Conservation (phyloP, 2,113 vertebrate species). For the Anhinga rufa region DNA sequence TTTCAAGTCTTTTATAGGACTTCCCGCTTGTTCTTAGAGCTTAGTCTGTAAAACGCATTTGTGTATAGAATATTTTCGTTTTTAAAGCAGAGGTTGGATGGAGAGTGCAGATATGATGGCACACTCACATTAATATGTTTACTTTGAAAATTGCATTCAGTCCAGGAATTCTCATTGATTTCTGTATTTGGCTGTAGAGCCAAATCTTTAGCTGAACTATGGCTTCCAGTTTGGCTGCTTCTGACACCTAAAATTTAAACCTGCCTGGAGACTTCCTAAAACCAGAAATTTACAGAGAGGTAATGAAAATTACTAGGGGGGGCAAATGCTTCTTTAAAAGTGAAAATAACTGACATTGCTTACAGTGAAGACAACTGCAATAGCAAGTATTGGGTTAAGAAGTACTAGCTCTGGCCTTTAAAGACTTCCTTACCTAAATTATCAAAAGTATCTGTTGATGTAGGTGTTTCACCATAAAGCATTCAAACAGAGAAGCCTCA, state of each 20-base stretch:
- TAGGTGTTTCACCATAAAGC: not conserved
- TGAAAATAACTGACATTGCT: not conserved
- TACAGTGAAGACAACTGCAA: not conserved
- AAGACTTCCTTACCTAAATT: not conserved
- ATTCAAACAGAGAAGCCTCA: not conserved
- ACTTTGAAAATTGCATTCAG: not conserved
- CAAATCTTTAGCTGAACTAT: not conserved
- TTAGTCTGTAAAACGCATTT: not conserved
- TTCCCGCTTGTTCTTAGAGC: not conserved
- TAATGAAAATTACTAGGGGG: not conserved
- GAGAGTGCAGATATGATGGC: not conserved
- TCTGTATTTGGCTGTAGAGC: not conserved
- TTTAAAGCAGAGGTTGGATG: not conserved
- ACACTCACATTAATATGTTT: not conserved
- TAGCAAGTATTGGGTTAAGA: not conserved
- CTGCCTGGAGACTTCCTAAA: not conserved
- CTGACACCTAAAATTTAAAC: not conserved
- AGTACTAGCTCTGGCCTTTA: not conserved
- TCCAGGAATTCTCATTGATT: conserved; percentile 11
- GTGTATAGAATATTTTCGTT: not conserved
- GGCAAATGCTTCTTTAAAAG: not conserved
- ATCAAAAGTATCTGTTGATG: not conserved
- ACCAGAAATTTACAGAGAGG: not conserved
- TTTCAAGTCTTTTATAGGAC: not conserved
- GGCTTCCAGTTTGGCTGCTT: not conserved